Conservation (phyloP, 2,797 vertebrate genomes). For the Rhincodon typus region DNA sequence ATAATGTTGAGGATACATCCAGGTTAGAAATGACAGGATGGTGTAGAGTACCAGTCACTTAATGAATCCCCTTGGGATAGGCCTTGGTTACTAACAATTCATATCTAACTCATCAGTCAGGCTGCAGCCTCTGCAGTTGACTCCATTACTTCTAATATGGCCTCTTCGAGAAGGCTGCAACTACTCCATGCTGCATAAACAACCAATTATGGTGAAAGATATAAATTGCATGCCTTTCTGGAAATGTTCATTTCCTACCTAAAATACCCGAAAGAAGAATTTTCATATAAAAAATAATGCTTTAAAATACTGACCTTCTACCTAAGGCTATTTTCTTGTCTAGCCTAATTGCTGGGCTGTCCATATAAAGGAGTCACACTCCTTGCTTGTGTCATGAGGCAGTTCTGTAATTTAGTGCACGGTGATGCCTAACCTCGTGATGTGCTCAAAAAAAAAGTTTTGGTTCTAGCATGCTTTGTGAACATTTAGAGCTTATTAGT, state of each 20-base stretch:
- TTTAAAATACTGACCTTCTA: conserved; percentile 35
- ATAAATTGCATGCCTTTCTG: conserved; percentile 52
- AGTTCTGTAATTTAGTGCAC: conserved; percentile 37
- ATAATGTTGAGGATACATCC: conserved; percentile 47
- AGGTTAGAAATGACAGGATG: conserved; percentile 60
- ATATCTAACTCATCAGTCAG: conserved; percentile 58
- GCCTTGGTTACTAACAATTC: conserved; percentile 55
- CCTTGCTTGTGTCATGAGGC: conserved; percentile 36
- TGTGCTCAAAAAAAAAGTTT: conserved; percentile 34
- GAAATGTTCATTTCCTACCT: conserved; percentile 48
- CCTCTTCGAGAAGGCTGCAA: conserved; percentile 50
- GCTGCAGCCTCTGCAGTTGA: conserved; percentile 52
- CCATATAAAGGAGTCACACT: conserved; percentile 36
- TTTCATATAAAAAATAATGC: conserved; percentile 33
- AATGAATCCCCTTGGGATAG: conserved; percentile 68
- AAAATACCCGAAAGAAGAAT: conserved; percentile 33
- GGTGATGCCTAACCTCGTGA: conserved; percentile 36
- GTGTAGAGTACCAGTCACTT: conserved; percentile 60
- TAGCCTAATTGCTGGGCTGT: conserved; percentile 37
- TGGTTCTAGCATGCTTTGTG: conserved; percentile 37
- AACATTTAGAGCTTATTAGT: conserved; percentile 38
- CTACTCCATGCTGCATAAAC: conserved; percentile 53
- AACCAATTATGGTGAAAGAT: conserved; percentile 56
- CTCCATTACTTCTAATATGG: conserved; percentile 48
- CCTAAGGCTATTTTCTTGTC: conserved; percentile 34